A percentile compares a stretch with the other conserved stretches of the same genome.
Conservation (phyloP, 2,113 vertebrate species). For the Leuciscus idus region DNA sequence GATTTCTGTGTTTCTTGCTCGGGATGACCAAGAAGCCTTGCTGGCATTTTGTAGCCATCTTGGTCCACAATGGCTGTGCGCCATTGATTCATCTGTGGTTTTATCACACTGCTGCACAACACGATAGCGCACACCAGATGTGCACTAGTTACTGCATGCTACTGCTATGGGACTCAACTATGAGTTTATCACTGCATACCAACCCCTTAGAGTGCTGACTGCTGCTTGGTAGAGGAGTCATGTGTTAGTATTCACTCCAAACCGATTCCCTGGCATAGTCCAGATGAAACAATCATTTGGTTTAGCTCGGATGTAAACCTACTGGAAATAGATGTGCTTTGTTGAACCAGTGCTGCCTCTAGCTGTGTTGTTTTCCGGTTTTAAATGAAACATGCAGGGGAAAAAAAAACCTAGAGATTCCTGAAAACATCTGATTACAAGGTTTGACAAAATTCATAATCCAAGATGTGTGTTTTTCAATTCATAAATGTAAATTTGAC, state of each 20-base stretch:
- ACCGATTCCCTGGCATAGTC: background rate
- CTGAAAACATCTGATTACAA: background rate
- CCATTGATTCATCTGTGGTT: conserved; percentile 44
- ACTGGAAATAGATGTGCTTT: conserved; percentile 7
- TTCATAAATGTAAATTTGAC: too few species aligned
- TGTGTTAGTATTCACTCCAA: conserved; percentile 22
- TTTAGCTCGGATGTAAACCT: conserved; percentile 20
- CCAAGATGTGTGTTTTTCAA: too few species aligned
- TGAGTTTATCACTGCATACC: conserved; percentile 37
- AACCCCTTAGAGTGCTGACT: conserved; percentile 25
- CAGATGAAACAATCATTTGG: conserved; percentile 3
- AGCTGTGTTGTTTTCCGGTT: background rate
- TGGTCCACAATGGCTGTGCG: conserved; percentile 56
- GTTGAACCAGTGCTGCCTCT: background rate
- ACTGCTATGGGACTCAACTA: conserved; percentile 31
- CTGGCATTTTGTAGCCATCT: conserved; percentile 58
- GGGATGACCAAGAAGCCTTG: conserved; percentile 43
- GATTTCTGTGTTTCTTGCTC: conserved; percentile 72
- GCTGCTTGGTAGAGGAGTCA: conserved; percentile 7
- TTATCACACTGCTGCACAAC: conserved; percentile 55
- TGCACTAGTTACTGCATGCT: conserved; percentile 14
- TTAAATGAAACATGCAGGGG: background rate
- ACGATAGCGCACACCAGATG: conserved; percentile 51
- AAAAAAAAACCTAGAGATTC: background rate
- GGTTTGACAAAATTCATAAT: background rate